These are phyloP conservation scores for Zygaena filipendulae DNA, from an alignment of 2,888 invertebrate genomes.

Conservation along the genomic window DNA sequence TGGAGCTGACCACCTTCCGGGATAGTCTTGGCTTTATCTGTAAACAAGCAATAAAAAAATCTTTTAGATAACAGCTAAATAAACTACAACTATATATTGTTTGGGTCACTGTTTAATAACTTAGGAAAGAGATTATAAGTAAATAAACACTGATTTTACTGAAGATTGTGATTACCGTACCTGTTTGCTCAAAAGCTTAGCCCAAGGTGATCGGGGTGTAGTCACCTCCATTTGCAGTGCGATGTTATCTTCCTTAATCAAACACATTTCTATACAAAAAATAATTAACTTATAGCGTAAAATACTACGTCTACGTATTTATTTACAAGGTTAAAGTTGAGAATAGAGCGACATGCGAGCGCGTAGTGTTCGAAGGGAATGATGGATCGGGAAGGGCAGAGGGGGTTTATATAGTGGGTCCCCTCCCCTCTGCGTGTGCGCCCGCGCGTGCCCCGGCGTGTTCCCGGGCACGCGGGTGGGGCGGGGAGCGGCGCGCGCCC, in stretches of 20 bases:
- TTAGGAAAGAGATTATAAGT: no score
- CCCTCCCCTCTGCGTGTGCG: slow-evolving; percentile 24
- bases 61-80: no score
- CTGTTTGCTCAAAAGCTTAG: slow-evolving; percentile 66
- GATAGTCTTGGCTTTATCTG: slow-evolving; percentile 69
- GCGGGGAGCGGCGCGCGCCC: slow-evolving; percentile 31
- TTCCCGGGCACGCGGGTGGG: slow-evolving; percentile 32
- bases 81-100: no score
- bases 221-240: slow-evolving; percentile 50
- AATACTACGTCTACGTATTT: slow-evolving; percentile 45
- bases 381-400: slow-evolving; percentile 55
- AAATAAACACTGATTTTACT: no score
- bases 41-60: no score
- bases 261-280: slow-evolving; percentile 63
- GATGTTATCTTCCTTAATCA: slow-evolving; percentile 55
- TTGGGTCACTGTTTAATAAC: no score
- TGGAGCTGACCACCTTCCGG: slow-evolving; percentile 63
- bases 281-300: no score
- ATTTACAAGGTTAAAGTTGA: slow-evolving; percentile 43
- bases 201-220: slow-evolving; percentile 66
- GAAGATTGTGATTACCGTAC: no score
- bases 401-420: slow-evolving; percentile 45
- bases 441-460: slow-evolving; percentile 27
- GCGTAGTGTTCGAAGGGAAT: slow-evolving; percentile 53
- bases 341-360: slow-evolving; percentile 42